Evolutionary conservation across 2,113 vertebrate species (phyloP).

Genomic region (Coturnix japonica): DNA sequence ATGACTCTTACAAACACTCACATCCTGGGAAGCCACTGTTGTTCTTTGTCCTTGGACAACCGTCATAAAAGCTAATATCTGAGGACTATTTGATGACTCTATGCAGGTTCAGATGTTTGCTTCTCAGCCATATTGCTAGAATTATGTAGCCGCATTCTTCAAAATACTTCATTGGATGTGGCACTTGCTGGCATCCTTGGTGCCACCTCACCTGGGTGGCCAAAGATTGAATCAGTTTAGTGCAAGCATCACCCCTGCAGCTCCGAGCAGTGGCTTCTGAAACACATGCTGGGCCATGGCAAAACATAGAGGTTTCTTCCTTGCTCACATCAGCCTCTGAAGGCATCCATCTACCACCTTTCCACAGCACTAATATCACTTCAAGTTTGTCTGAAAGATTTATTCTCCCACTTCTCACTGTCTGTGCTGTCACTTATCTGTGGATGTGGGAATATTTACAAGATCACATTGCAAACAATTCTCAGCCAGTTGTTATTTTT

Average conservation of each 20-base stretch:
- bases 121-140: not conserved
- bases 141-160: not conserved
- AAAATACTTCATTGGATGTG: not conserved
- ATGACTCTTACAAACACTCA: not conserved
- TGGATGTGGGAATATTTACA: not conserved
- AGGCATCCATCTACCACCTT: not conserved
- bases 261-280: not conserved
- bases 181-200: not conserved
- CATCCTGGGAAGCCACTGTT: not conserved
- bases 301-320: not conserved
- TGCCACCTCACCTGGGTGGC: not conserved
- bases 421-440: not conserved
- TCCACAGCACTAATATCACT: not conserved
- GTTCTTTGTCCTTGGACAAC: not conserved
- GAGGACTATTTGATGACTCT: accelerated
- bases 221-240: not conserved
- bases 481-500: not conserved
- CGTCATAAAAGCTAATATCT: not conserved
- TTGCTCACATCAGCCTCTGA: not conserved
- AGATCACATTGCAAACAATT: not conserved
- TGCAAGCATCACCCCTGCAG: not conserved
- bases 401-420: not conserved
- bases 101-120: not conserved
- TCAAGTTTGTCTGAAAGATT: not conserved
- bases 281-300: not conserved